phyloP scores from a whole-genome alignment of 2,888 invertebrate genomes.

The Acanthosepion pharaonis region DNA sequence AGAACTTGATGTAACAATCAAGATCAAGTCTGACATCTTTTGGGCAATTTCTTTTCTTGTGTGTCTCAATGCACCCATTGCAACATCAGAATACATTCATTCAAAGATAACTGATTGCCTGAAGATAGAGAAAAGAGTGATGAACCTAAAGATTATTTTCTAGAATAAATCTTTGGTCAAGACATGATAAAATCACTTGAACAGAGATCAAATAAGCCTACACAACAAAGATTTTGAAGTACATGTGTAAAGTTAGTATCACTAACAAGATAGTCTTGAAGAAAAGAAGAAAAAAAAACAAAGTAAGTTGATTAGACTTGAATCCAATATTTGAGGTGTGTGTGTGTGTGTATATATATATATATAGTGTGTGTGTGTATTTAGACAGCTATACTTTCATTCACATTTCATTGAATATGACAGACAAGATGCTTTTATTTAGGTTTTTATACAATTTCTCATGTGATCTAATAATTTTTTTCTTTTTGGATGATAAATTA shows the following conservation, averaged over 20 bases:
- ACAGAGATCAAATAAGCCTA: not conserved
- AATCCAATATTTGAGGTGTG: too few species aligned
- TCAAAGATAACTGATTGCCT: not conserved
- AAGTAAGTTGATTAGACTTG: not conserved
- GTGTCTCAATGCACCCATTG: not conserved
- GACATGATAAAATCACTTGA: not conserved
- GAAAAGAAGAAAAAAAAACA: too few species aligned
- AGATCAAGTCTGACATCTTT: not conserved
- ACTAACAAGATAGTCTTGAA: not conserved
- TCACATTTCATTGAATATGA: too few species aligned
- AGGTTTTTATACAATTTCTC: too few species aligned
- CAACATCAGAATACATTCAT: not conserved
- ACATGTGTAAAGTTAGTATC: not conserved
- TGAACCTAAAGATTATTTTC: not conserved
- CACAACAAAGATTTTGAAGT: not conserved
- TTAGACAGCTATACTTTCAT: too few species aligned
- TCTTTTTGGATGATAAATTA: too few species aligned
- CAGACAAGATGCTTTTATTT: too few species aligned
- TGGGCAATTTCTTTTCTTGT: not conserved
- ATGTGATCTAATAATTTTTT: too few species aligned
- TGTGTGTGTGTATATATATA: too few species aligned
- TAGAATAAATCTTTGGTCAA: not conserved
- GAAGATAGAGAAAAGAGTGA: not conserved
- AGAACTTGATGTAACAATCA: conserved; percentile 7
- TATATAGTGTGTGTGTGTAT: too few species aligned